Conservation (phyloP, 2,797 vertebrate species). For the Cryptoblepharus egeriae region DNA sequence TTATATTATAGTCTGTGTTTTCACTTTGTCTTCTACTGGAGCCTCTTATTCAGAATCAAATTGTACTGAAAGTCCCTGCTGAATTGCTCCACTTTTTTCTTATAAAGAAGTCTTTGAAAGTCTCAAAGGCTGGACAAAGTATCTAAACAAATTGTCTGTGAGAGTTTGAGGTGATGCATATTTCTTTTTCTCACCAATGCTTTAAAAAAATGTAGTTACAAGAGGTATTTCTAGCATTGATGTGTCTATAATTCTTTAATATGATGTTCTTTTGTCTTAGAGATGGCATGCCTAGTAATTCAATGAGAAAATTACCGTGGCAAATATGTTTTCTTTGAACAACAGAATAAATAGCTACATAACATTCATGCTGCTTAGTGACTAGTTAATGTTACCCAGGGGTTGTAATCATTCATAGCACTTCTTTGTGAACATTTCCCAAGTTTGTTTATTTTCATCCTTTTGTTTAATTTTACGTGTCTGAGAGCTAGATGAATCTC, state of each 20-base stretch:
- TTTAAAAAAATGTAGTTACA: neutral
- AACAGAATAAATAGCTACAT: conserved; percentile 24
- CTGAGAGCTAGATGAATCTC: neutral
- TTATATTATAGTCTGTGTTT: neutral
- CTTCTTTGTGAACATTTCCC: neutral
- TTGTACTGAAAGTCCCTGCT: neutral
- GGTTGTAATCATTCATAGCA: neutral
- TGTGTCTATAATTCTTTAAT: conserved; percentile 25
- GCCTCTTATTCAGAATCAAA: neutral
- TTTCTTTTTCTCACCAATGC: neutral
- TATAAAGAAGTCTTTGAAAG: neutral
- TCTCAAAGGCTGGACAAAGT: neutral
- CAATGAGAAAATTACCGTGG: conserved; percentile 19
- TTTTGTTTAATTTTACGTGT: neutral
- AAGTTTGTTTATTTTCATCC: neutral
- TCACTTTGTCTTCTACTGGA: neutral
- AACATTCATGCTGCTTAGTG: conserved; percentile 18
- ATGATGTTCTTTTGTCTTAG: conserved; percentile 20
- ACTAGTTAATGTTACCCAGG: neutral
- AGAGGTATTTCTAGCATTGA: neutral
- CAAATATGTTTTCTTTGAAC: conserved; percentile 29
- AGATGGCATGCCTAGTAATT: conserved; percentile 16
- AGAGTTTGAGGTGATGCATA: neutral
- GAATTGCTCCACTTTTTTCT: neutral
- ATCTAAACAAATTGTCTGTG: neutral